Evolutionary conservation across 1,140 invertebrate species (phyloP).

Genomic region (Cotesia vestalis): DNA sequence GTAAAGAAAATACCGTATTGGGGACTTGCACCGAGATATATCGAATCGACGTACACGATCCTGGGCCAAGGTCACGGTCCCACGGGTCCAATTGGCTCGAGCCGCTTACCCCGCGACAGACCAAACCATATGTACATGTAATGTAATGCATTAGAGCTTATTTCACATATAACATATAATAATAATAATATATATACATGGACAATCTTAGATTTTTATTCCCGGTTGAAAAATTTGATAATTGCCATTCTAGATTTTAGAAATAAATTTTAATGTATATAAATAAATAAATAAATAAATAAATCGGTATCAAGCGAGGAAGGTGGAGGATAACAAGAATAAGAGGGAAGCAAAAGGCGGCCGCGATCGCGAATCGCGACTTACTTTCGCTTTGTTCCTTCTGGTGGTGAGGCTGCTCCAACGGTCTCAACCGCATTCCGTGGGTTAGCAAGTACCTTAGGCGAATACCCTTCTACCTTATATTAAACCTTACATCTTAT

Average conservation of each 20-base stretch:
- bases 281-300: neutral
- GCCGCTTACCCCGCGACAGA: neutral
- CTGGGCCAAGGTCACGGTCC: slow-evolving; percentile 45
- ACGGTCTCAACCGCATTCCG: slow-evolving; percentile 47
- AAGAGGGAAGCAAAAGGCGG: slow-evolving; percentile 34
- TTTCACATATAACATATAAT: neutral
- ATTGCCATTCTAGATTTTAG: too few species aligned
- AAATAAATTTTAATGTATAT: slow-evolving; percentile 13
- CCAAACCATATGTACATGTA: neutral
- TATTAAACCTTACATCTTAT: neutral
- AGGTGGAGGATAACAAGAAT: slow-evolving; percentile 21
- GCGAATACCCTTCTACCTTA: slow-evolving; percentile 17
- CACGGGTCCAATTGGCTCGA: slow-evolving; percentile 46
- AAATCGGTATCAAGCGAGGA: slow-evolving; percentile 14
- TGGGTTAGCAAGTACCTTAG: slow-evolving; percentile 44
- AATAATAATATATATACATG: too few species aligned
- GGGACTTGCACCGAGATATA: slow-evolving; percentile 3
- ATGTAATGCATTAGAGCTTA: neutral
- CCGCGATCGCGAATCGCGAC: slow-evolving; percentile 41
- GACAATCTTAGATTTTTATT: too few species aligned
- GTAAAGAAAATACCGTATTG: slow-evolving; percentile 29
- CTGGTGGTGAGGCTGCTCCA: slow-evolving; percentile 10
- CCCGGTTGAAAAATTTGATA: too few species aligned
- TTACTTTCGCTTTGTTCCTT: slow-evolving; percentile 52
- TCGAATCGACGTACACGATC: slow-evolving; percentile 37